Base-by-base conservation (phyloP, 1,140 invertebrate species). In the Calosoma granatense region DNA sequence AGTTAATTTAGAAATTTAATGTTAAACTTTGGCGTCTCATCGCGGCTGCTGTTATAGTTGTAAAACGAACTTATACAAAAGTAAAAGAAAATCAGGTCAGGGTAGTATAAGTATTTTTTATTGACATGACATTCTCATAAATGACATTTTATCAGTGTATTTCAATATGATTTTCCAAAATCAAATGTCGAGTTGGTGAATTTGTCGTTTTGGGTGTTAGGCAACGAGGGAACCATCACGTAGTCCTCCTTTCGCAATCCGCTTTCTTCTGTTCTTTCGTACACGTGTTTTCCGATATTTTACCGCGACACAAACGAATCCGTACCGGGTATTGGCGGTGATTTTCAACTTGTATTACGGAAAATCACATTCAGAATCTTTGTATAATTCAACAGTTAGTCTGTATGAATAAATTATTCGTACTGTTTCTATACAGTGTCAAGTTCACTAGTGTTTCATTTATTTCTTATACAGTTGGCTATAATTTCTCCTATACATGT, bases 1-100 rank as follows among this genome's bases (percentile, higher is more conserved):
- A 67, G 61, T 67, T 69, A 65, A 67, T 65, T 65, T 65, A 67
- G 60, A 67, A 69, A 47, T 47, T 61, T 59, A 52, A 43, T 23
- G 26, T 47, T 47, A 47, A 47, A 47, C 41, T 12, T 47, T 47
- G 60, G 67, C 67, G 67, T 69, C 67, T 41, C 58, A 59, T 60
- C 59, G 55, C 58, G 47, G 51, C 36, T 14, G 17, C 26, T n/a
- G 52, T 56, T 55, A 53, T 56, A 51, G 41, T 61, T 61, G 12
- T 52, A 22, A 20, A 22, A 41, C 11, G 51, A 47, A 47, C 9
- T 47, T 19, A 60, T 36, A 19, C 22, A 22, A 52, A 22, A 12
- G 21, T 57, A 59, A 22, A 55, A 54, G 41, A 47, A 55, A 61
- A 58, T 61, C 57, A 59, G 60, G 57, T 61, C 57, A 61, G 57